Percentiles rank a stretch among this genome's conserved stretches.
Evolutionary conservation across 2,113 vertebrate genomes (phyloP).

Genomic region (Saguinus imperator): DNA sequence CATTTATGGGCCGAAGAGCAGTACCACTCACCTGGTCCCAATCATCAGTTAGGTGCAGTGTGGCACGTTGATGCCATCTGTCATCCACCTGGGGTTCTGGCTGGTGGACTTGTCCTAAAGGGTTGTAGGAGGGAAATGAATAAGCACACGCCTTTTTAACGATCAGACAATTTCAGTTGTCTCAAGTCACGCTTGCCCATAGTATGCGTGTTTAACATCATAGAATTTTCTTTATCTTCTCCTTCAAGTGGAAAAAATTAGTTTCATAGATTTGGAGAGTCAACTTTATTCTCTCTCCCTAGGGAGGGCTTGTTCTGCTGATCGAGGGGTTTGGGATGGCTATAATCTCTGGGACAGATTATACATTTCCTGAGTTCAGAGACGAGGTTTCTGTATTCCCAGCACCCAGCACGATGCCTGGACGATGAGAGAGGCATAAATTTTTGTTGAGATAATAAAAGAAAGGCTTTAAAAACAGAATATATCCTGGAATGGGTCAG

Average conservation of each 20-base stretch:
- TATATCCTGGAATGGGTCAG: background rate
- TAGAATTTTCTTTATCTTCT: background rate
- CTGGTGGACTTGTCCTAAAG: conserved; percentile 76
- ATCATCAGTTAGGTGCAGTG: conserved; percentile 85
- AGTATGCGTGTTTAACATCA: background rate
- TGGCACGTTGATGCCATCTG: conserved; percentile 83
- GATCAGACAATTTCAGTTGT: background rate
- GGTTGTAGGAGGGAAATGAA: background rate
- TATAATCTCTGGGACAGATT: background rate
- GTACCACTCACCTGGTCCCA: conserved; percentile 76
- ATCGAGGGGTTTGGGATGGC: background rate
- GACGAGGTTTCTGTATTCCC: background rate
- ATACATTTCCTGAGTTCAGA: background rate
- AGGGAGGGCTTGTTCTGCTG: background rate
- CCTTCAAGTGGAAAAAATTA: background rate
- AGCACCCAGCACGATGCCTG: background rate
- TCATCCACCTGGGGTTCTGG: conserved; percentile 82
- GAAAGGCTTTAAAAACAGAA: background rate
- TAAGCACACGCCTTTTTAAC: background rate
- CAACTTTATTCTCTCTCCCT: background rate
- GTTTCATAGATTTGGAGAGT: background rate
- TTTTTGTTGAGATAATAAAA: background rate
- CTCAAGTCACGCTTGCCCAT: background rate
- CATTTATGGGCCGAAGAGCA: background rate
- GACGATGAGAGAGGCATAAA: background rate